Base-by-base conservation (phyloP, 1,140 invertebrate genomes). In the Charaxes varanes region DNA sequence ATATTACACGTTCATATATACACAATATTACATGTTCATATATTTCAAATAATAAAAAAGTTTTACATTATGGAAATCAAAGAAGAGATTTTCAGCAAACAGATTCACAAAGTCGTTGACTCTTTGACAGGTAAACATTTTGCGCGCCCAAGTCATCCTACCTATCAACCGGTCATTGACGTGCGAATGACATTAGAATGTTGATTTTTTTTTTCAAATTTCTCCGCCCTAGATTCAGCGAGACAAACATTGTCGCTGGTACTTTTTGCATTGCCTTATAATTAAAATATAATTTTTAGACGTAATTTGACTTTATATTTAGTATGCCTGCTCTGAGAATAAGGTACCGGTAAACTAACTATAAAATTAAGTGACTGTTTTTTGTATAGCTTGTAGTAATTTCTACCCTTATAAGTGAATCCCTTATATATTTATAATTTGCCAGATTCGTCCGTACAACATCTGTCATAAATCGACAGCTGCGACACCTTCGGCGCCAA, bases 201-300 rank as follows among this genome's bases (percentile, higher is more conserved):
- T 49, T 32, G 32, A 37, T 50, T 50, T 50, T 38, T 35, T 35
- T 41, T 36, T 36, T 16, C 13, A 46, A 46, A 40, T 46, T 46
- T 40, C 35, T 46, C 35, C 36, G 43, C 43, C 43, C 43, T 46
- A 36, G 43, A 46, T 46, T 46, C 43, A 12, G 15, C 15, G 33
- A 34, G 7, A 31, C 32, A 32, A 35, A 35, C 27, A 36, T 44
- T 36, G 33, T 31, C 41, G 41, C 19, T 30, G 14, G 41, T 10
- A 6, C 8, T 31, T 23, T 35, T 43, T 43, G 41, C 26, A 18
- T 26, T 12, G 21, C 15, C 13, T 31, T 37, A 17, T 4, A 17
- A 11, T 37, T 17, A 17, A 19, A 17, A 4, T 37, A 24, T 27
- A 27, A 22, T 21, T 19, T 28, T 28, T 13, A 21, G n/a, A n/a